Evolutionary conservation across 2,888 invertebrate genomes (phyloP), one percentile per base, ranked within the genome.

Genomic region (Entomobrya multifasciata): DNA sequence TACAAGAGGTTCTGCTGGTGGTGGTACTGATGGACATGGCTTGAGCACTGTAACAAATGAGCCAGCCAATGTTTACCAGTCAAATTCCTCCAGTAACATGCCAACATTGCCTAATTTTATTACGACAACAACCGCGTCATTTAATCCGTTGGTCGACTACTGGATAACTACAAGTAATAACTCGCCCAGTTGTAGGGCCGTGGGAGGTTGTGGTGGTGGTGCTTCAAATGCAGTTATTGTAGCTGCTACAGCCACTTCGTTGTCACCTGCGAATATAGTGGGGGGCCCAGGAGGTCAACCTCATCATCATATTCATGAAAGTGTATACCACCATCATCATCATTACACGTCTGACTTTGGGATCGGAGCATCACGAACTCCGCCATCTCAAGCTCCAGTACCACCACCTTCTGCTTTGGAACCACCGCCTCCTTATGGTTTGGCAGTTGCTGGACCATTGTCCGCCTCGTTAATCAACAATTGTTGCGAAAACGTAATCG

Each of bases 351-450:
- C n/a, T n/a, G n/a, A n/a, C n/a, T n/a, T n/a, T n/a, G n/a, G n/a
- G n/a, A n/a, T n/a, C n/a, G n/a, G n/a, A n/a, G 27, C 44, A 20
- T 13, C 57, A 10, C 77, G 36, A 36, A 4, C 36, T 36, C 36
- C 8, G 36, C 36, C 36, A 36, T 8, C 36, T 6, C 36, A 4
- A 36, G 5, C 36, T 6, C 36, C 36, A 8, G 5, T 8, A 8
- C 36, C 36, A 36, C 36, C 36, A 36, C 36, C 36, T 6, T 36
- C 36, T 6, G 36, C 36, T 6, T 36, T 81, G n/a, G 81, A 81
- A 22, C 81, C 81, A 2, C 81, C 81, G n/a, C 81, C 81, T 25
- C 72, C 81, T 15, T 81, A 81, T n/a, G n/a, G n/a, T 57, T 30
- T 81, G 17, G 81, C 81, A n/a, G 81, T 72, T 13, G 57, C 67